Evolutionary conservation across 1,140 invertebrate species (phyloP).

Genomic region (Dendroctonus ponderosae): DNA sequence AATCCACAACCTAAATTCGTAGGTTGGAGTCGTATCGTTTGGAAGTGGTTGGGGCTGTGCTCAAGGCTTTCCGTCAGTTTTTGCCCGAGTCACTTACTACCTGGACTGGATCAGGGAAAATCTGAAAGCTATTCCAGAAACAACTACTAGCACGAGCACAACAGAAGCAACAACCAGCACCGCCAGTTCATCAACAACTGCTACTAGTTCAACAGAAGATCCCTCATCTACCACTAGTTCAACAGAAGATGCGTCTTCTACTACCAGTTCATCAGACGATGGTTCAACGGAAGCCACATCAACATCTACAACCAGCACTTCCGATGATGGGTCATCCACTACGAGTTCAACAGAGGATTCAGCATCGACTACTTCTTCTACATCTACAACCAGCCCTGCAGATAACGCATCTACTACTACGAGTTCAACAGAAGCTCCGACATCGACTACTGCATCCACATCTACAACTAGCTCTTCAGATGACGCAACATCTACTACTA

Average conservation of each 20-base stretch:
- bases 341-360: too few relatives aligned
- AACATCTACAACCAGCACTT: too few relatives aligned
- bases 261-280: not conserved
- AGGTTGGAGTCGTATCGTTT: slow-evolving; percentile 60
- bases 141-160: slow-evolving; percentile 1
- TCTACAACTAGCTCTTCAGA: too few relatives aligned
- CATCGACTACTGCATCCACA: too few relatives aligned
- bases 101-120: slow-evolving; percentile 24
- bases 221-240: not conserved
- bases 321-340: not conserved
- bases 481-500: too few relatives aligned
- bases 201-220: not conserved
- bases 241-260: not conserved
- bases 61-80: slow-evolving; percentile 54
- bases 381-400: too few relatives aligned
- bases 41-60: slow-evolving; percentile 56
- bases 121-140: not conserved
- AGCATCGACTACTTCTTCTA: too few relatives aligned
- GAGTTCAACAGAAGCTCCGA: too few relatives aligned
- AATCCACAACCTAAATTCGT: not conserved
- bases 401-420: too few relatives aligned
- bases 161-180: not conserved
- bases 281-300: not conserved
- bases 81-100: slow-evolving; percentile 20
- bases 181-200: not conserved